Conservation (phyloP, 1,140 invertebrate species). For the Platyscapa corneri region DNA sequence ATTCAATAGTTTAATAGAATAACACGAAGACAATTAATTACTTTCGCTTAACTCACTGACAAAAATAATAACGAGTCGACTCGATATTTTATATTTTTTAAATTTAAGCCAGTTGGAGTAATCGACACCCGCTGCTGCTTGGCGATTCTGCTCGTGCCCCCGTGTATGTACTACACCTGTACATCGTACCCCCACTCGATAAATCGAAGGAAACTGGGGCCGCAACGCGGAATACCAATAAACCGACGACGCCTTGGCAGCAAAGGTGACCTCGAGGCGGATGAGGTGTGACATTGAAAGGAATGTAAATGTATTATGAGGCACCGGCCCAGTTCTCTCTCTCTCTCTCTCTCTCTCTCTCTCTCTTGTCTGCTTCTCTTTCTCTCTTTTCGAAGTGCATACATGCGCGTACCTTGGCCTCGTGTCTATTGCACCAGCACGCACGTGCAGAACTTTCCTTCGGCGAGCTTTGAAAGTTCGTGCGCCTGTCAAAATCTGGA, state of each 20-base stretch:
- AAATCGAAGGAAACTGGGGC: slow-evolving; percentile 63
- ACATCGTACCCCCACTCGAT: slow-evolving; percentile 58
- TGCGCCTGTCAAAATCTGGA: too few relatives aligned
- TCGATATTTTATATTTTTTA: background rate
- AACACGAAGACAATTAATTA: too few relatives aligned
- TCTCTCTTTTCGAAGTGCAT: background rate
- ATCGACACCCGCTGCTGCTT: slow-evolving; percentile 50
- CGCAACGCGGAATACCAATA: slow-evolving; percentile 65
- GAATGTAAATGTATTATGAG: slow-evolving; percentile 71
- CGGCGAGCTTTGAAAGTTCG: background rate
- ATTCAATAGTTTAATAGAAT: too few relatives aligned
- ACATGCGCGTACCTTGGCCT: background rate
- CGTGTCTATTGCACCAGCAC: background rate
- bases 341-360: background rate
- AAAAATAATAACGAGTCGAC: background rate
- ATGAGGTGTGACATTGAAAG: slow-evolving; percentile 69
- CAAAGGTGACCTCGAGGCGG: slow-evolving; percentile 65
- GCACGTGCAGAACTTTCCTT: background rate
- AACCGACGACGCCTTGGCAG: slow-evolving; percentile 23
- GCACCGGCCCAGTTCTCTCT: slow-evolving; percentile 62
- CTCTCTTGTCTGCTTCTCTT: background rate
- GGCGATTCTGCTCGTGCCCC: slow-evolving; percentile 60
- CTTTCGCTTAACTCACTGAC: too few relatives aligned
- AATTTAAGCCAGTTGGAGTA: background rate
- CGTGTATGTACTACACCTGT: slow-evolving; percentile 60